Base-by-base conservation (phyloP, 2,113 vertebrate species). In the Mobula birostris region DNA sequence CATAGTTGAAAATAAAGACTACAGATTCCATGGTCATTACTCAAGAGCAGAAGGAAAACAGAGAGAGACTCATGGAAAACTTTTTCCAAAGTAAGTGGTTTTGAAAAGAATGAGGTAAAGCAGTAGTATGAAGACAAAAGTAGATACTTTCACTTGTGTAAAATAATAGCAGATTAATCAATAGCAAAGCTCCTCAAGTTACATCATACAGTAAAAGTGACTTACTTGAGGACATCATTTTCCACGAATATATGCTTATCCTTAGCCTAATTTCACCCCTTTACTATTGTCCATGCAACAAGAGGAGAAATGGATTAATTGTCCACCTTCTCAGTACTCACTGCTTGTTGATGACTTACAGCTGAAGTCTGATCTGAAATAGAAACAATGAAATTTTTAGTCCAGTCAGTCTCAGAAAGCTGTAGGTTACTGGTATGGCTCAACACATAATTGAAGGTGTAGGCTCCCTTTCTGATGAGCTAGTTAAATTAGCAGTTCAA, bases 301-400 rank as follows among this genome's bases (percentile, higher is more conserved):
- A 29, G 40, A 48, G 66, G 90, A 36, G 12, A 48, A 91, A 93
- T 40, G 74, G 72, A 76, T 7, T 1, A 36, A 91, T 70, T 21
- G 14, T 29, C 24, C 32, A 40, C 56, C 4, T 21, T 76, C 24
- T 74, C 27, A 56, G 95, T 98, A 99, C 98, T 99, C 96, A 99
- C 98, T 98, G 97, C 98, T 98, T 2, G 98, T 97, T 78, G 98
- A 98, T 94, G 98, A 99, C 97, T 98, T 95, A 94, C 96, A 98
- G 97, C 98, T 99, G 97, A 98, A 98, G 96, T 98, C 98, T 94
- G 98, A 99, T 97, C 98, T 99, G 98, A 94, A 97, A 97, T 92
- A 96, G 40, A 97, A 97, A 95, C 93, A 95, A 36, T 24, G 40
- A 76, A 48, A 76, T 72, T 29, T 56, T 93, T 74, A 90, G 85